Evolutionary conservation across 2,797 vertebrate species (phyloP), one percentile per base, ranked within the genome.

Genomic region (Gambusia yucatana): DNA sequence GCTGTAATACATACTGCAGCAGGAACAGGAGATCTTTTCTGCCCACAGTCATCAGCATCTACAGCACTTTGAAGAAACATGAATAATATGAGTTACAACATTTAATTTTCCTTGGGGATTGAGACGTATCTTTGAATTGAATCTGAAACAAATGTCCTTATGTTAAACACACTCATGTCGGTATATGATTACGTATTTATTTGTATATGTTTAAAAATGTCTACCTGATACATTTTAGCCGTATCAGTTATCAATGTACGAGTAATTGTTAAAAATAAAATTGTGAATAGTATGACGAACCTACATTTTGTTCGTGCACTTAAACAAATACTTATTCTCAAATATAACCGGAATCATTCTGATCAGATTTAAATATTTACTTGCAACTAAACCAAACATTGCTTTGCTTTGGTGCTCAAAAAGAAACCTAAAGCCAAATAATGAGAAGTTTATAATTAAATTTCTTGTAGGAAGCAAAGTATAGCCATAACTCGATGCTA

Each of bases 401-500:
- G 0, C 25, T 36, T 33, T 30, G 30, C 17, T 61, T 70, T 2
- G 36, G 22, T 28, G 25, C 14, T 70, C 39, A n/a, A 28, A n/a
- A 2, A 70, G 8, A 46, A 46, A 28, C 11, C 41, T 1, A 3
- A 16, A 44, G 41, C 6, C 6, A 46, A 17, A 71, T 2, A 46
- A 16, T 16, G 3, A 25, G 6, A n/a, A 70, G 11, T 44, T n/a
- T 43, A n/a, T 6, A 13, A 46, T 28, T 71, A n/a, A 14, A 25
- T 69, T 69, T 69, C 36, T 22, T 22, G 55, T 11, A 63, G 59
- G 22, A 28, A 70, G 36, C 36, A 25, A 33, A 67, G 13, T n/a
- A 11, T 17, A n/a, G 46, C 79, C 71, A 43, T 57, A n/a, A 76
- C 14, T 72, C 10, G 28, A 76, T 82, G 43, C 44, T 11, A 14